These are phyloP conservation scores for Pyrgilauda ruficollis DNA, from an alignment of 2,113 vertebrate species.

Conservation along the genomic window DNA sequence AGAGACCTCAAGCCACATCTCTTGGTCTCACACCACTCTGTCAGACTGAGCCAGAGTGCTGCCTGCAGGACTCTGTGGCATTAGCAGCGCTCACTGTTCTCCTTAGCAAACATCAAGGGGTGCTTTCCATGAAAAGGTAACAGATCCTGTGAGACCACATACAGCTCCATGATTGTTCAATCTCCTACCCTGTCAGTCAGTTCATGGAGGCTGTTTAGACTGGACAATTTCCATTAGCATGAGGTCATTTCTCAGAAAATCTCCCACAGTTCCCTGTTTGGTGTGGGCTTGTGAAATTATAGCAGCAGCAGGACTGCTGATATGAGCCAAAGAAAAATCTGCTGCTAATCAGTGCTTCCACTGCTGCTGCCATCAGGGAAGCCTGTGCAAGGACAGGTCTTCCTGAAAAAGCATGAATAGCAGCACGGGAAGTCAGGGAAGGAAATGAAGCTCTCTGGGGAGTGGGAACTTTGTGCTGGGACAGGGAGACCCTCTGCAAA, in stretches of 20 bases:
- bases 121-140: background rate
- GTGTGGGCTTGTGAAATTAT: background rate
- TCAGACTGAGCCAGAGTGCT: background rate
- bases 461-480: background rate
- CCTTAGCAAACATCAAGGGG: background rate
- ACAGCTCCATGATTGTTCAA: background rate
- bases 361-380: background rate
- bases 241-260: background rate
- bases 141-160: background rate
- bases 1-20: background rate
- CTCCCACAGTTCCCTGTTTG: background rate
- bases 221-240: background rate
- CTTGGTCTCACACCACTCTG: background rate
- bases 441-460: background rate
- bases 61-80: background rate
- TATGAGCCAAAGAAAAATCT: background rate
- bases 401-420: background rate
- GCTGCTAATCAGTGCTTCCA: background rate
- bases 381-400: background rate
- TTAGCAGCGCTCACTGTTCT: background rate
- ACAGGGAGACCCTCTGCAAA: background rate
- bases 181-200: background rate
- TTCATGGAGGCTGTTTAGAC: background rate
- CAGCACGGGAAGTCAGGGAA: background rate
- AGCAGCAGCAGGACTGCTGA: background rate